A percentile compares a stretch with the other conserved stretches of the same genome.
phyloP scores from a whole-genome alignment of 2,797 vertebrate genomes.

The Poecilia velifera region DNA sequence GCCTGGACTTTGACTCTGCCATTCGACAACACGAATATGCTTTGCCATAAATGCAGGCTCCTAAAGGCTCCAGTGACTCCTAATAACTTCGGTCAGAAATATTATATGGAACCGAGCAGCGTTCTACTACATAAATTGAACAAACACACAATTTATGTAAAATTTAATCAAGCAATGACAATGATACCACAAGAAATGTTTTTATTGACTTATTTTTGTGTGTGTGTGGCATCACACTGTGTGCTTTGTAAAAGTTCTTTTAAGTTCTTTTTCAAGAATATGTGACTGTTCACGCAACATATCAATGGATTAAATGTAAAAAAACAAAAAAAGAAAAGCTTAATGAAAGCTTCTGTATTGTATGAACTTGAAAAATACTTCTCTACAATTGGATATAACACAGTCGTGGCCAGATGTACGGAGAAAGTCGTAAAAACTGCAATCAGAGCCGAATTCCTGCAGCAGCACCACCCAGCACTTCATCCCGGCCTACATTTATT shows the following conservation, averaged over 20 bases:
- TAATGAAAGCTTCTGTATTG: not conserved
- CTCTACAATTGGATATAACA: not conserved
- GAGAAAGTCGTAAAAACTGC: not conserved
- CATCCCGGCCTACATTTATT: conserved; percentile 22
- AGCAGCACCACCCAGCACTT: conserved; percentile 13
- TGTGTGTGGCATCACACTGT: not conserved
- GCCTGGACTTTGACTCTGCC: not conserved
- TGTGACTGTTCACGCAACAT: not conserved
- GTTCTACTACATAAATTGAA: not conserved
- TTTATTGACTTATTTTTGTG: not conserved
- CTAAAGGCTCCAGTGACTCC: not conserved
- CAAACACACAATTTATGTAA: not conserved
- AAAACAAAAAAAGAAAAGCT: too few species aligned
- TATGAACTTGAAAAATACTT: not conserved
- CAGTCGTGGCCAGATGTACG: not conserved
- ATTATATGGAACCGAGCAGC: not conserved
- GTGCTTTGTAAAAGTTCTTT: not conserved
- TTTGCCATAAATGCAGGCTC: not conserved
- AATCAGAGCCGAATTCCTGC: conserved; percentile 16
- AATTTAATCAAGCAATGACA: not conserved
- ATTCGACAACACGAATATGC: not conserved
- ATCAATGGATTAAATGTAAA: too few species aligned
- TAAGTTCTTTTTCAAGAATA: not conserved
- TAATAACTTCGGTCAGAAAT: not conserved
- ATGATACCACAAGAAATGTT: not conserved